A percentile compares a stretch with the other conserved stretches of the same genome.
Evolutionary conservation across 2,888 invertebrate genomes (phyloP).

Genomic region (Cephus nigrinus): DNA sequence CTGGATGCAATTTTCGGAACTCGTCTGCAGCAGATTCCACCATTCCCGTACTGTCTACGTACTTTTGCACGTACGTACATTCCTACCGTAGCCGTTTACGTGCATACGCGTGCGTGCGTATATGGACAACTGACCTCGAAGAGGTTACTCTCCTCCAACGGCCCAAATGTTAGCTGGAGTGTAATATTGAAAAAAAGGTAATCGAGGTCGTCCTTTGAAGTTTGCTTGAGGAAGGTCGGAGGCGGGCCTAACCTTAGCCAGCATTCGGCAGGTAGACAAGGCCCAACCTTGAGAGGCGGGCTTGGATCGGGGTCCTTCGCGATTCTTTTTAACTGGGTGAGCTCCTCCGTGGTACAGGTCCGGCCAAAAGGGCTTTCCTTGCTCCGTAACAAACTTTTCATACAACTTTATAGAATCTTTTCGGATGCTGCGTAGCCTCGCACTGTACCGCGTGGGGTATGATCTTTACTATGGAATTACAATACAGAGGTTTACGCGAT

Average conservation of each 20-base stretch:
- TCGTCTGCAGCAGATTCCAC: neutral
- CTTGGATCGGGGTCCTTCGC: constrained; percentile 46
- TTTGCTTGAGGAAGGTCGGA: constrained; percentile 54
- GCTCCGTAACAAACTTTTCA: too few relatives aligned
- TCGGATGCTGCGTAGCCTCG: too few relatives aligned
- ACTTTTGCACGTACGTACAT: neutral
- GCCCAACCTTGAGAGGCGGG: constrained; percentile 49
- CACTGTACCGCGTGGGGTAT: too few relatives aligned
- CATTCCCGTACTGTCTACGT: too few relatives aligned
- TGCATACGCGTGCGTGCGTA: neutral
- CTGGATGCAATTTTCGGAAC: constrained; percentile 1
- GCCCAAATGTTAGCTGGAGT: constrained; percentile 46
- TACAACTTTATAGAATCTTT: too few relatives aligned
- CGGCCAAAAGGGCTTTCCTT: neutral
- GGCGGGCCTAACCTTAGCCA: constrained; percentile 45
- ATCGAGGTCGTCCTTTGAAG: constrained; percentile 48
- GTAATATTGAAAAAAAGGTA: constrained; percentile 41
- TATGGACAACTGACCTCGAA: constrained; percentile 36
- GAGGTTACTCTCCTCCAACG: constrained; percentile 42
- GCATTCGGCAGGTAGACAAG: constrained; percentile 50
- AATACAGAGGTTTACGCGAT: too few relatives aligned
- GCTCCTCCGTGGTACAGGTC: neutral
- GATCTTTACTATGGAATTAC: too few relatives aligned
- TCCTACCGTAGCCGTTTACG: neutral
- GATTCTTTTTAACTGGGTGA: constrained; percentile 26